phyloP scores from a whole-genome alignment of 2,888 invertebrate genomes.

The Asteroscopus sphinx region DNA sequence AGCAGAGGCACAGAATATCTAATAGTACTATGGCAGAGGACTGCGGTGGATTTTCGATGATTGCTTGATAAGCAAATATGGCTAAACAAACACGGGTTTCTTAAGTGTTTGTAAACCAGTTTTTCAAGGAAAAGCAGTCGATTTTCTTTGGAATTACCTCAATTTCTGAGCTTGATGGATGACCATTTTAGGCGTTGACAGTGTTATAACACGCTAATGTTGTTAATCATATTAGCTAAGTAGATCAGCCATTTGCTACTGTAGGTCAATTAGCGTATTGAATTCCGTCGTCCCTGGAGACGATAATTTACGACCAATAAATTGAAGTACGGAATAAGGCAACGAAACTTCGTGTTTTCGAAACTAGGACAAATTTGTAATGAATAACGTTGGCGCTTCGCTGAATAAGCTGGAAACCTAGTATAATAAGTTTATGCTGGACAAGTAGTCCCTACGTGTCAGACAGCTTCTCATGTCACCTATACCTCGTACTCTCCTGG shows the following conservation, averaged over 20 bases:
- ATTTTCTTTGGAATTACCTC: not conserved
- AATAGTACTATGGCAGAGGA: too few relatives aligned
- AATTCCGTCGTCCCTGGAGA: conserved; percentile 39
- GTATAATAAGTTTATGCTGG: too few relatives aligned
- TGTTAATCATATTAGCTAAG: conserved; percentile 31
- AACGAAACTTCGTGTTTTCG: conserved; percentile 26
- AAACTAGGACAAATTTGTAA: conserved; percentile 50
- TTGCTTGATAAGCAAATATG: too few relatives aligned
- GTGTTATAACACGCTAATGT: conserved; percentile 21
- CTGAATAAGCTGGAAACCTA: too few relatives aligned
- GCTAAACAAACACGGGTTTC: too few relatives aligned
- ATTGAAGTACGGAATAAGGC: conserved; percentile 25
- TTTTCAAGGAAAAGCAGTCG: not conserved
- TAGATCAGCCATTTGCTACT: conserved; percentile 35
- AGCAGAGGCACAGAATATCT: too few relatives aligned
- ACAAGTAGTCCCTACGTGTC: too few relatives aligned
- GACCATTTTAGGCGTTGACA: not conserved
- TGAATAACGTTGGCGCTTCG: conserved; percentile 11
- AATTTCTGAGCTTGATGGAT: not conserved
- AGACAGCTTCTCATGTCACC: too few relatives aligned
- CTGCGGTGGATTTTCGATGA: too few relatives aligned
- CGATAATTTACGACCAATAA: conserved; percentile 50
- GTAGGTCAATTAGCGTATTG: conserved; percentile 52
- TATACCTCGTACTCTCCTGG: too few relatives aligned
- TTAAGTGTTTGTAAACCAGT: too few relatives aligned